These are phyloP conservation scores for Papilio dardanus DNA, from an alignment of 1,140 invertebrate genomes.

Conservation along the genomic window DNA sequence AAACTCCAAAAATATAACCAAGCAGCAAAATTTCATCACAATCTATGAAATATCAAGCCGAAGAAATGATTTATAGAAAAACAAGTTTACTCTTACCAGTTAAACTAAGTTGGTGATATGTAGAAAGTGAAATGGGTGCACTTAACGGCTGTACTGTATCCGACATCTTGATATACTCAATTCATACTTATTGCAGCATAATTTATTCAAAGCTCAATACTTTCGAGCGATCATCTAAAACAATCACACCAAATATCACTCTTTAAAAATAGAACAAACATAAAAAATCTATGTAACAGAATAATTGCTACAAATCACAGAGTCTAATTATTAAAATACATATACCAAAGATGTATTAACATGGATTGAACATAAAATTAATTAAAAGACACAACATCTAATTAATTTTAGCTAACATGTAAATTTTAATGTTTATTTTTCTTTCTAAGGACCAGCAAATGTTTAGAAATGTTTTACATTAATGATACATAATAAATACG, in stretches of 20 bases:
- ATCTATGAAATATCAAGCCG: too few species aligned
- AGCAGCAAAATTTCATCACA: background rate
- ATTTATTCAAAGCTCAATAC: conserved; percentile 22
- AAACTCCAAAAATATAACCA: too few species aligned
- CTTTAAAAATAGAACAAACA: background rate
- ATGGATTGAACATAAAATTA: background rate
- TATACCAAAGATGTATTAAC: background rate
- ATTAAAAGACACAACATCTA: background rate
- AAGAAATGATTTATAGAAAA: conserved; percentile 32
- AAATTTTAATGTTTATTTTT: background rate
- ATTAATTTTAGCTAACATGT: background rate
- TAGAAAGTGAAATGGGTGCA: conserved; percentile 78
- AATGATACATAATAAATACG: background rate
- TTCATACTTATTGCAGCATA: conserved; percentile 50
- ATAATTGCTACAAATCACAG: too few species aligned
- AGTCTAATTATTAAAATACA: too few species aligned
- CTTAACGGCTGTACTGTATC: conserved; percentile 66
- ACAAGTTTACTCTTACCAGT: conserved; percentile 81
- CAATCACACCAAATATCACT: background rate
- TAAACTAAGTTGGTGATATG: conserved; percentile 86
- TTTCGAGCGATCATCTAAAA: conserved; percentile 19
- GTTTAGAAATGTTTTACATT: background rate
- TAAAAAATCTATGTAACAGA: background rate
- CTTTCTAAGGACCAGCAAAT: background rate
- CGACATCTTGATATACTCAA: conserved; percentile 67